phyloP scores from a whole-genome alignment of 1,140 invertebrate genomes.

The Hyphantria cunea region DNA sequence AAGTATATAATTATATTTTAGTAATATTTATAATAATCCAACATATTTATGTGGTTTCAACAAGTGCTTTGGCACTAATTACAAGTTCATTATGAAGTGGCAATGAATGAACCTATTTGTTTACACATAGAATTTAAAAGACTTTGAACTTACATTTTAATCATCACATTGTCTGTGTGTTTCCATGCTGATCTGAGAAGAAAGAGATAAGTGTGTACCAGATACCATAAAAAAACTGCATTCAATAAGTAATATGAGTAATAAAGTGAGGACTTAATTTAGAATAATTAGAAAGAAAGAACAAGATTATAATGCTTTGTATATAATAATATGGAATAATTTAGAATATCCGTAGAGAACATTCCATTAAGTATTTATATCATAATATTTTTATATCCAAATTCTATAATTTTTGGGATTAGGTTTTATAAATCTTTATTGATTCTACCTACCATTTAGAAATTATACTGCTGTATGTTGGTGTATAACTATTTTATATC shows the following conservation, averaged over 20 bases:
- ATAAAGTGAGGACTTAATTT: background rate
- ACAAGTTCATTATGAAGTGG: background rate
- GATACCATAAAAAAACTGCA: conserved; percentile 3
- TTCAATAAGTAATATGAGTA: conserved; percentile 2
- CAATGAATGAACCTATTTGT: background rate
- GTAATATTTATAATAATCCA: background rate
- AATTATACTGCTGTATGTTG: too few relatives aligned
- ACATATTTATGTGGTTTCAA: conserved; percentile 4
- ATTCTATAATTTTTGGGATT: too few relatives aligned
- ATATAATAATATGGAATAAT: too few relatives aligned
- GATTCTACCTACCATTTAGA: too few relatives aligned
- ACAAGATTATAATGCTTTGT: background rate
- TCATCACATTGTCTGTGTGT: conserved; percentile 31
- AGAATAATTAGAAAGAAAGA: background rate
- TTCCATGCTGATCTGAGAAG: conserved; percentile 30
- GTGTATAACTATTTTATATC: too few relatives aligned
- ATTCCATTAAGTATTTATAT: too few relatives aligned
- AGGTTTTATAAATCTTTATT: too few relatives aligned
- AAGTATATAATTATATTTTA: too few relatives aligned
- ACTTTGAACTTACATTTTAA: conserved; percentile 27
- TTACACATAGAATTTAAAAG: conserved; percentile 4
- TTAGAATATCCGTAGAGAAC: too few relatives aligned
- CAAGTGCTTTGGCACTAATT: conserved; percentile 6
- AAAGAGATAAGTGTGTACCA: conserved; percentile 23
- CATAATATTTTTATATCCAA: too few relatives aligned